These are phyloP conservation scores for Pygoscelis antarcticus DNA, from an alignment of 2,113 vertebrate species.

Conservation along the genomic window DNA sequence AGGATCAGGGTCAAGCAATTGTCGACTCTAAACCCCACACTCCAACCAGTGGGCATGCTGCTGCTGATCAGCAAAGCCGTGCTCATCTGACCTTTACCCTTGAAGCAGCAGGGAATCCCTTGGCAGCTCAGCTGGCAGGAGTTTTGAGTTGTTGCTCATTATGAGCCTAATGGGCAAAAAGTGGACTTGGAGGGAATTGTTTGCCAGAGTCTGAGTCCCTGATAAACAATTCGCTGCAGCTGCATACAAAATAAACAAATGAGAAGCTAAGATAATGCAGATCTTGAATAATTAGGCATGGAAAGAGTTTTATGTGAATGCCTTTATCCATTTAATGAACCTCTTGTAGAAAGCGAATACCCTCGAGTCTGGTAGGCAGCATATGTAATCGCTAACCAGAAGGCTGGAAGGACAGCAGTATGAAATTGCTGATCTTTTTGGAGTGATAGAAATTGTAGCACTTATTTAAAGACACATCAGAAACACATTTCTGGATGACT, in stretches of 20 bases:
- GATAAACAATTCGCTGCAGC: neutral
- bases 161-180: constrained; percentile 18
- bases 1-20: neutral
- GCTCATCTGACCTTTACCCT: neutral
- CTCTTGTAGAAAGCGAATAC: neutral
- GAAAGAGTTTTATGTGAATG: constrained; percentile 19
- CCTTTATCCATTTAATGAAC: constrained; percentile 21
- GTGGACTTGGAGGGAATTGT: constrained; percentile 2
- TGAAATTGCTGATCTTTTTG: neutral
- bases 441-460: neutral
- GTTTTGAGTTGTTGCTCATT: neutral
- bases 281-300: constrained; percentile 18
- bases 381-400: neutral
- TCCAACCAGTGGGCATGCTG: neutral
- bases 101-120: neutral
- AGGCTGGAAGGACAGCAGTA: neutral
- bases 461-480: constrained; percentile 27
- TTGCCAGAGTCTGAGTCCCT: neutral
- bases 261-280: constrained; percentile 8
- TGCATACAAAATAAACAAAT: constrained; percentile 23
- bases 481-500: constrained; percentile 35
- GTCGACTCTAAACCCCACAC: neutral
- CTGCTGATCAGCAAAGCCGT: neutral
- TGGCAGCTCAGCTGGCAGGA: neutral
- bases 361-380: neutral